Base-by-base conservation (phyloP, 1,140 invertebrate genomes). In the Drosophila rhopaloa region DNA sequence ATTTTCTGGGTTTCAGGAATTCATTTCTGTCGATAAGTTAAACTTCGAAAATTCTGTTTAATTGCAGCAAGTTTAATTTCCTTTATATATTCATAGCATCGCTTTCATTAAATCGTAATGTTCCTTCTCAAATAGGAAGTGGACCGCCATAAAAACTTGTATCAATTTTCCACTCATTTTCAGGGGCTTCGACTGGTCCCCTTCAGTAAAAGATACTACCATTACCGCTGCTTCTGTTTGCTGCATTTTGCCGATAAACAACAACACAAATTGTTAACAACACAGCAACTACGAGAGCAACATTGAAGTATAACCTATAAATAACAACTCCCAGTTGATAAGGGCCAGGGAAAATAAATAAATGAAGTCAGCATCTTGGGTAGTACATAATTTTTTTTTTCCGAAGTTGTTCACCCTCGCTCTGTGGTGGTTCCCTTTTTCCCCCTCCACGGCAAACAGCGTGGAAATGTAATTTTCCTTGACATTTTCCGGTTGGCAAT, bases 401-500 rank as follows among this genome's bases (percentile, higher is more conserved):
- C 38, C 19, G 74, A 85, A 77, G 74, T 78, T 81, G 41, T 74
- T 62, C 75, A 50, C 72, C 57, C 56, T 46, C 61, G 5, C 40
- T 8, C 11, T 46, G 60, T 40, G 44, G 35, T 27, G 13, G 19
- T 27, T 16, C 10, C 54, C 43, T 4, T 29, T 19, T 29, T 16
- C 38, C 47, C 50, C 46, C 47, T 24, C 38, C 58, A 62, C 54
- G 14, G 48, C 48, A 59, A 47, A 61, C 57, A 65, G 63, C 61
- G 70, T 83, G 79, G 76, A 88, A 88, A 89, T 88, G 80, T 88
- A 88, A 88, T 88, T 89, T 86, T 86, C 83, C 75, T 79, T 77
- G 83, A 79, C 83, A 88, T 88, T 82, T 86, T 86, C 83, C 83
- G 83, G 83, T 86, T 86, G 79, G 83, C 83, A 86, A 88, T 86